Conservation (phyloP, 2,113 vertebrate species). For the Sebastes fasciatus region DNA sequence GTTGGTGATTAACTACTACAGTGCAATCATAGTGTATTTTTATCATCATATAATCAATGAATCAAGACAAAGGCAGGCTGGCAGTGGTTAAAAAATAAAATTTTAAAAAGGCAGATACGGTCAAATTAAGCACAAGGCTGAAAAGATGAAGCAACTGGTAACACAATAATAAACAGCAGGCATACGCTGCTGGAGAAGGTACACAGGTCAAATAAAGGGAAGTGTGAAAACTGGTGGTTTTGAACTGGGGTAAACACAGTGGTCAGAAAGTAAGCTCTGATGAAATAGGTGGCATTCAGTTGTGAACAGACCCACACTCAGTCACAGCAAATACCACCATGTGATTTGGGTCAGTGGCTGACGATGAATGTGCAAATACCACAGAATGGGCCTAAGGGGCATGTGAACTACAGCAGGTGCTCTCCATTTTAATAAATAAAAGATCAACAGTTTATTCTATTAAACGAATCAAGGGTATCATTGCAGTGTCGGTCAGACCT, state of each 20-base stretch:
- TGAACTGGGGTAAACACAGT: background rate
- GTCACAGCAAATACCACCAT: background rate
- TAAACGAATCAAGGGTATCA: background rate
- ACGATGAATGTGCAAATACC: background rate
- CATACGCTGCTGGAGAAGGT: background rate
- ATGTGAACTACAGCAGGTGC: background rate
- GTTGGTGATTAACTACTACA: background rate
- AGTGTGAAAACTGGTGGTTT: background rate
- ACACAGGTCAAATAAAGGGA: background rate
- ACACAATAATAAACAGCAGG: background rate
- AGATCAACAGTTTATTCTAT: background rate
- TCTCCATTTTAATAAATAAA: background rate
- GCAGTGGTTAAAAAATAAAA: background rate
- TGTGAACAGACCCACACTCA: background rate
- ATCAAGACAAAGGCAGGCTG: background rate
- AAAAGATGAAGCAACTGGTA: background rate
- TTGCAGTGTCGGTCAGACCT: background rate
- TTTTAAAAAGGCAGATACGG: too few species aligned
- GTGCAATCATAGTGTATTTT: background rate
- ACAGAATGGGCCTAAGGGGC: background rate
- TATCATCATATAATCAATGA: background rate
- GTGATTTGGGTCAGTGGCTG: background rate
- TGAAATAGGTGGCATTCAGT: too few species aligned
- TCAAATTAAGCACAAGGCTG: background rate
- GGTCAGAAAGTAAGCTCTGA: too few species aligned